Evolutionary conservation across 2,888 invertebrate species (phyloP).

Genomic region (Pemphredon lugubris): DNA sequence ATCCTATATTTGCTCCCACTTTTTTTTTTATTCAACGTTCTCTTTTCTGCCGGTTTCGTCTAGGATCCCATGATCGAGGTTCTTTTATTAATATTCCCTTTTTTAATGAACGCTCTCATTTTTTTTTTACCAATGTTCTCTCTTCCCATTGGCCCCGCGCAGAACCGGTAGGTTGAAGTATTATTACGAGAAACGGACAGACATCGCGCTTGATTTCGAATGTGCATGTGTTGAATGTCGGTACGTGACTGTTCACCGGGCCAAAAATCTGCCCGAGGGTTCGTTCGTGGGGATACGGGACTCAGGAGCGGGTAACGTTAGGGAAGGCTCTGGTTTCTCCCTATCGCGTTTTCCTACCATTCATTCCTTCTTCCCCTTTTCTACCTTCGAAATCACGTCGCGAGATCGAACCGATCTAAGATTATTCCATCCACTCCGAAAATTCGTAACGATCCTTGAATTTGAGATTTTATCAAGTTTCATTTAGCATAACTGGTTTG

Average conservation of each 20-base stretch:
- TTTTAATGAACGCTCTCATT: too few relatives aligned
- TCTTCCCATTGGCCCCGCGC: too few relatives aligned
- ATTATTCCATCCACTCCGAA: not conserved
- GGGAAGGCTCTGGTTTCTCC: slow-evolving; percentile 51
- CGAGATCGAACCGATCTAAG: not conserved
- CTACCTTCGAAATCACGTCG: slow-evolving; percentile 25
- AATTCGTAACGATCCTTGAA: too few relatives aligned
- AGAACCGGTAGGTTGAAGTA: too few relatives aligned
- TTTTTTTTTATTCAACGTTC: too few relatives aligned
- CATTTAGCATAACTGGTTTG: too few relatives aligned
- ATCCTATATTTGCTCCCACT: too few relatives aligned
- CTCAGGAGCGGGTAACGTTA: slow-evolving; percentile 47
- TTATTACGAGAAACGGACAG: slow-evolving; percentile 13
- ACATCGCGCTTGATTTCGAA: slow-evolving; percentile 22
- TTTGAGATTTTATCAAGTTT: too few relatives aligned
- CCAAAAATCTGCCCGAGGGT: slow-evolving; percentile 48
- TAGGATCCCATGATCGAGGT: too few relatives aligned
- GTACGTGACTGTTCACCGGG: slow-evolving; percentile 45
- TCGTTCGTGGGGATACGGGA: slow-evolving; percentile 37
- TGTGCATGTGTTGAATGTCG: slow-evolving; percentile 26
- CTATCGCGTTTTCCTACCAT: slow-evolving; percentile 19
- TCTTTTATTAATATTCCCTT: too few relatives aligned
- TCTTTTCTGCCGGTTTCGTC: too few relatives aligned
- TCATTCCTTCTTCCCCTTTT: slow-evolving; percentile 17
- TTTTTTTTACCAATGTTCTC: too few relatives aligned